Evolutionary conservation across 1,140 invertebrate species (phyloP), one percentile per base, ranked within the genome.

Genomic region (Drosophila dunni): DNA sequence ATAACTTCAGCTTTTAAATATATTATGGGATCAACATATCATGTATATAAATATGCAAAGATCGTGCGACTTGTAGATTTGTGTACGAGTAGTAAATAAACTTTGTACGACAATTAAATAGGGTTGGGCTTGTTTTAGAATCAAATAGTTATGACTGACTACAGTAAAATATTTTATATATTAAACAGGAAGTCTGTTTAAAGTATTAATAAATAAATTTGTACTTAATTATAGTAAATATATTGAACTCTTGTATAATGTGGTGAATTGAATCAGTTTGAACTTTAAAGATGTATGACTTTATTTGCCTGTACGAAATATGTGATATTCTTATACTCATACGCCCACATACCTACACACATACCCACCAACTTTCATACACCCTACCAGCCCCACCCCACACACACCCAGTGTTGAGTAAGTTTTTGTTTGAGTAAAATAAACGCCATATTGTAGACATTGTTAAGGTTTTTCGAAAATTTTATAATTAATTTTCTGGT

Each of bases 401-500:
- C 36, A 8, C 44, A n/a, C n/a, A 44, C 8, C 42, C 40, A 36
- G 33, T 20, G 34, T 70, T 72, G 78, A 79, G 81, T 72, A 79
- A 79, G 82, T 86, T 81, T 86, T 86, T 86, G 80, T 81, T 81
- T 89, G 84, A 83, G 84, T 83, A 81, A 81, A 83, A 81, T 85
- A 76, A 89, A 81, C 81, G 80, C 85, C 81, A 89, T 90, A 89
- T 80, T 89, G 84, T 89, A 89, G 80, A 81, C 85, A 86, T 86
- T 86, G 82, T 86, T 86, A 86, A 81, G 83, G 83, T 86, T 86
- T 89, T 84, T 84, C 24, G 85, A 81, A 89, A 90, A 85, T 81
- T 90, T 90, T 83, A 90, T 90, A 90, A 90, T 90, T 90, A 90
- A 90, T 85, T 90, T 90, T 90, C 81, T 90, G 85, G 85, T 90